Conservation (phyloP, 2,797 vertebrate genomes). For the Poecilia picta region DNA sequence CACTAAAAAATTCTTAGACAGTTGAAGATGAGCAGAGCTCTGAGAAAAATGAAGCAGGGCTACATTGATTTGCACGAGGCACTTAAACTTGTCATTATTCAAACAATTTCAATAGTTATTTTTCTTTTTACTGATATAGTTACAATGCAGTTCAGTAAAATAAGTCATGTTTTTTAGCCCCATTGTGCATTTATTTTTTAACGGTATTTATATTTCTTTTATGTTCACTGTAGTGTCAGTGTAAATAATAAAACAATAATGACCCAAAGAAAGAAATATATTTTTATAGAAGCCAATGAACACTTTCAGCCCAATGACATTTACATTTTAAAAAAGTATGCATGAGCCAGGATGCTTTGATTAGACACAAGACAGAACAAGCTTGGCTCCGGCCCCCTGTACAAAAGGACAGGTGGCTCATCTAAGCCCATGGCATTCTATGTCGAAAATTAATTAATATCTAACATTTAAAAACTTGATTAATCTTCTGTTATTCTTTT, state of each 20-base stretch:
- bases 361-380: background rate
- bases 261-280: background rate
- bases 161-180: background rate
- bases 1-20: background rate
- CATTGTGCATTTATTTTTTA: background rate
- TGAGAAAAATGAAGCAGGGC: background rate
- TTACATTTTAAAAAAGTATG: background rate
- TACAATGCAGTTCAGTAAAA: background rate
- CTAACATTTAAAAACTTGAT: background rate
- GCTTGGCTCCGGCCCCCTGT: background rate
- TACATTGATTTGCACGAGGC: background rate
- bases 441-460: background rate
- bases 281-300: background rate
- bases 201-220: background rate
- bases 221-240: background rate
- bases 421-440: background rate
- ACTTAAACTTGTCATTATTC: background rate
- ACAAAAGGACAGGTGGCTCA: too few relatives aligned
- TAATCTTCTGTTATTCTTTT: background rate
- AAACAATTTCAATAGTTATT: background rate
- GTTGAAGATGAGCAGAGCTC: background rate
- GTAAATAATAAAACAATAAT: background rate
- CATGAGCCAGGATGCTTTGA: background rate
- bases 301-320: background rate
- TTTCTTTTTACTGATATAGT: background rate